phyloP scores from a whole-genome alignment of 2,797 vertebrate genomes.

The Trachops cirrhosus region DNA sequence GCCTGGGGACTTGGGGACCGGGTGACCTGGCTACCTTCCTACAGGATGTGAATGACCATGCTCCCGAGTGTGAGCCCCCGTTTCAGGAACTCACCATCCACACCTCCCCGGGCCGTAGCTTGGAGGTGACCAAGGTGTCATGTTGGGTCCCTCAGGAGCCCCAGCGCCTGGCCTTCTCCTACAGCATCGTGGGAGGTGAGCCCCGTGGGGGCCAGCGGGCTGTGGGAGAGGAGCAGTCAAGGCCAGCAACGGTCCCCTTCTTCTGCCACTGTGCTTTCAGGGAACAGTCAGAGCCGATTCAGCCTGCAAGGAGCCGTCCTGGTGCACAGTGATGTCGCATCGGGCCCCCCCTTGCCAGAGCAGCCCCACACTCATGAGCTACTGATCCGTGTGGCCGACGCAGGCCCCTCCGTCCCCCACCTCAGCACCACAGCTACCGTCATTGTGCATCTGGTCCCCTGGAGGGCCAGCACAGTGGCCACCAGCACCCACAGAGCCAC shows the following conservation, averaged over 20 bases:
- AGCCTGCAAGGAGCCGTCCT: constrained; percentile 57
- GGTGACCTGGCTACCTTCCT: not conserved
- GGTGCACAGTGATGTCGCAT: constrained; percentile 41
- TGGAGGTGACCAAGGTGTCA: constrained; percentile 54
- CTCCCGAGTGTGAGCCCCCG: constrained; percentile 74
- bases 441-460: constrained; percentile 73
- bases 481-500: constrained; percentile 53
- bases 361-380: constrained; percentile 72
- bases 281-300: constrained; percentile 76
- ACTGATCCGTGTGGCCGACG: constrained; percentile 74
- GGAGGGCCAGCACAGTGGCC: constrained; percentile 71
- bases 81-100: constrained; percentile 68
- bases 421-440: constrained; percentile 78
- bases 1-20: not conserved
- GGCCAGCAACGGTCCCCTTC: not conserved
- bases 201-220: not conserved
- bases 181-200: constrained; percentile 78
- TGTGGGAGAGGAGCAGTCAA: not conserved
- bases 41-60: constrained; percentile 80
- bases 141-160: constrained; percentile 66
- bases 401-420: not conserved
- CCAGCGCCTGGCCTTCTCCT: constrained; percentile 61
- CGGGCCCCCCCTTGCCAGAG: constrained; percentile 35
- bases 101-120: not conserved
- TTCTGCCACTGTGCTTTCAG: constrained; percentile 64